Conservation (phyloP, 1,140 invertebrate genomes). For the Zophobas atratus region DNA sequence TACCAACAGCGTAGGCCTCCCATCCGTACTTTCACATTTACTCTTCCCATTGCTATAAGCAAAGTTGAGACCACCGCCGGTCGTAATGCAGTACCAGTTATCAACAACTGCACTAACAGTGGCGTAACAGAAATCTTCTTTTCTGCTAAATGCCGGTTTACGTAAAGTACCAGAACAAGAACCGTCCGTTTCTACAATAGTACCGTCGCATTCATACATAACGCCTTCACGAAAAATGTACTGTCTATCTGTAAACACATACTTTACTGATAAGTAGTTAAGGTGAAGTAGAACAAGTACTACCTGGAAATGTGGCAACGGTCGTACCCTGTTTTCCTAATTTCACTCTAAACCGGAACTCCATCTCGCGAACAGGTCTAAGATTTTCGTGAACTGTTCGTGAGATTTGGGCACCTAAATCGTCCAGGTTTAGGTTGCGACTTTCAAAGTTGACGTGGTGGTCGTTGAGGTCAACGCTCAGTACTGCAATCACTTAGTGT, state of each 20-base stretch:
- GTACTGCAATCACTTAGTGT: no score
- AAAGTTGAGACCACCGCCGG: neutral
- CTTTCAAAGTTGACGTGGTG: neutral
- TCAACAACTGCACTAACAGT: slow-evolving; percentile 22
- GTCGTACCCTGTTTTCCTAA: slow-evolving; percentile 6
- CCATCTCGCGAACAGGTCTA: slow-evolving; percentile 16
- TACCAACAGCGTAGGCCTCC: neutral
- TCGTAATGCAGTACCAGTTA: slow-evolving; percentile 32
- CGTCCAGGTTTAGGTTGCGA: neutral
- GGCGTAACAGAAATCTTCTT: slow-evolving; percentile 45
- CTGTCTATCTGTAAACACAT: slow-evolving; percentile 1
- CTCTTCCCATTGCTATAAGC: slow-evolving; percentile 24
- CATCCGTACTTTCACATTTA: slow-evolving; percentile 21
- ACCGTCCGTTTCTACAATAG: slow-evolving; percentile 4
- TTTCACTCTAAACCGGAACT: slow-evolving; percentile 3
- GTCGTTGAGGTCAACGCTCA: no score
- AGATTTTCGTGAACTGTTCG: slow-evolving; percentile 4
- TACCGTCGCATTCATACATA: slow-evolving; percentile 14
- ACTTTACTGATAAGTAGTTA: neutral
- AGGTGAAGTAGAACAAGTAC: neutral
- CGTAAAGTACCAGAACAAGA: slow-evolving; percentile 14
- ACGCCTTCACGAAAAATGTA: slow-evolving; percentile 9
- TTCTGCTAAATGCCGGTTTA: neutral
- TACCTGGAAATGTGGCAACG: slow-evolving; percentile 8
- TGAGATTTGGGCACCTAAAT: neutral